Conservation (phyloP, 2,888 invertebrate genomes). For the Diabrotica balteata region DNA sequence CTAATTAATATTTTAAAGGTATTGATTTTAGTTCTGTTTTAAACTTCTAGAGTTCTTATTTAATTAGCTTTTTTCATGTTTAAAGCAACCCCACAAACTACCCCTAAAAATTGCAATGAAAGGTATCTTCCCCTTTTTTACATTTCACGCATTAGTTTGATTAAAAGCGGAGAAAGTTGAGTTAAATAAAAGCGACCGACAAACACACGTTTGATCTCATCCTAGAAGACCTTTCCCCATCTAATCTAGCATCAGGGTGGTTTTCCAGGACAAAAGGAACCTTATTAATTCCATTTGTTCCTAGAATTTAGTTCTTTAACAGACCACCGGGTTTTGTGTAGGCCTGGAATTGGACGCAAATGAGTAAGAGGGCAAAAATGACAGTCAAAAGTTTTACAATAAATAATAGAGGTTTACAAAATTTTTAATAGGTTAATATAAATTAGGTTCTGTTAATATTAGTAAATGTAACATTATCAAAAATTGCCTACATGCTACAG, state of each 20-base stretch:
- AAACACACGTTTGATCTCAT: conserved; percentile 36
- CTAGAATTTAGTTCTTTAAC: conserved; percentile 12
- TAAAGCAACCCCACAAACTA: no score
- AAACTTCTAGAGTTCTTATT: no score
- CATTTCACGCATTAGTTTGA: conserved; percentile 38
- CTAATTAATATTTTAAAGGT: no score
- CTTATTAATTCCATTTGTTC: conserved; percentile 35
- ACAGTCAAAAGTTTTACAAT: no score
- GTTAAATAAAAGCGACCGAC: conserved; percentile 29
- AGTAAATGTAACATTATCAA: no score
- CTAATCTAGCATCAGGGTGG: conserved; percentile 32
- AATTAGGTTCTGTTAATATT: no score
- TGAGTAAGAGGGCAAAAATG: no score
- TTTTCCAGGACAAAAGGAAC: conserved; percentile 28
- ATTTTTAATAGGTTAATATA: no score
- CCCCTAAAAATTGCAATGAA: background rate
- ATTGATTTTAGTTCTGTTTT: no score
- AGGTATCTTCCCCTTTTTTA: conserved; percentile 20
- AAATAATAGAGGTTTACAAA: no score
- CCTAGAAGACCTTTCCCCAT: conserved; percentile 27
- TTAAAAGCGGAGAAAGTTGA: conserved; percentile 35
- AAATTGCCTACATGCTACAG: no score
- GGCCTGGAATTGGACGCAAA: conserved; percentile 1
- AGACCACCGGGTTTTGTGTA: conserved; percentile 3
- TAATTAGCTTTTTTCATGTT: no score